These are phyloP conservation scores for Metellina segmentata DNA, from an alignment of 2,888 invertebrate species.

Conservation along the genomic window DNA sequence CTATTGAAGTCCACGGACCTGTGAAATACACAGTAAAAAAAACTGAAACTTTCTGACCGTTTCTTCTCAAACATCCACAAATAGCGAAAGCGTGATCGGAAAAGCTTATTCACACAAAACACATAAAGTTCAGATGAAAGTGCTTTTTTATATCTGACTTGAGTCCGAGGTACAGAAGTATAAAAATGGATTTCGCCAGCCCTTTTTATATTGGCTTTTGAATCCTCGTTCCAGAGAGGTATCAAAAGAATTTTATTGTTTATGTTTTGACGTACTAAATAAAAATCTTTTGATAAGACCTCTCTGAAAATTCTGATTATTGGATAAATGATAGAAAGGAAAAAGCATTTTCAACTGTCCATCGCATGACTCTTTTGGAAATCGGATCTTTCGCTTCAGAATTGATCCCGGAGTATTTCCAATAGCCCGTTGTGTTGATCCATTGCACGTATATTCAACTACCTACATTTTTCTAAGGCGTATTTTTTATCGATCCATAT, in stretches of 20 bases:
- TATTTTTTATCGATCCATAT: no score
- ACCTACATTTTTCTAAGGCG: no score
- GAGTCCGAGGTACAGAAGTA: not conserved
- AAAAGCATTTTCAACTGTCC: no score
- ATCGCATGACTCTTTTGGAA: no score
- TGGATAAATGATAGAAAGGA: no score
- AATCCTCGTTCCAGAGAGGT: not conserved
- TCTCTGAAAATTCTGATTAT: not conserved
- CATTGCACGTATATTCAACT: no score
- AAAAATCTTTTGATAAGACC: not conserved
- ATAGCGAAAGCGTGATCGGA: slow-evolving; percentile 10
- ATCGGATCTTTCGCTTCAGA: no score
- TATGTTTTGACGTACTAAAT: not conserved
- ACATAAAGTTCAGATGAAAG: not conserved
- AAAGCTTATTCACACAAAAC: not conserved
- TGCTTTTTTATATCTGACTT: not conserved
- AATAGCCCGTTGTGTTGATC: no score
- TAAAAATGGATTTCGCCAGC: not conserved
- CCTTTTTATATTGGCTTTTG: not conserved
- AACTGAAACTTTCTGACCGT: not conserved
- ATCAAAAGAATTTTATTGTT: not conserved
- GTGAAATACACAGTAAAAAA: not conserved
- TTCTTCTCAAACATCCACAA: not conserved
- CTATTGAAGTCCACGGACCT: not conserved
- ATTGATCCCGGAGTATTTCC: no score